A percentile compares a stretch with the other conserved stretches of the same genome.
Evolutionary conservation across 1,140 invertebrate genomes (phyloP).

Genomic region (Drosophila ambigua): DNA sequence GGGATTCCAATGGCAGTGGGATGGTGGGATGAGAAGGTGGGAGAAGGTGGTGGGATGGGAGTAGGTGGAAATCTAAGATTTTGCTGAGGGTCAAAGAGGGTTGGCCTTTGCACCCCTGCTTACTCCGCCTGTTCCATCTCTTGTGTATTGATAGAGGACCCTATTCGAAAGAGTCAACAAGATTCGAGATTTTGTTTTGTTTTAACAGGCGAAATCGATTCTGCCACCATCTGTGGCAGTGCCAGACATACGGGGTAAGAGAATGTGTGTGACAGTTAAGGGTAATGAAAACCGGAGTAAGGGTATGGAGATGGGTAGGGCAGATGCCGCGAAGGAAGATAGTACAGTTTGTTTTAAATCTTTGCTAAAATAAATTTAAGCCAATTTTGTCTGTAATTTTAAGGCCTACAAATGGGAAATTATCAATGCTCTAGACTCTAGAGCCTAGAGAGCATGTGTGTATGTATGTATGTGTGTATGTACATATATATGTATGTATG

Average conservation of each 20-base stretch:
- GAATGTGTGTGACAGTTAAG: slow-evolving; percentile 4
- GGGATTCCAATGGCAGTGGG: too few species aligned
- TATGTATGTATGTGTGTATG: too few species aligned
- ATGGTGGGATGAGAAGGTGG: too few species aligned
- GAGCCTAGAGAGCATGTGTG: too few species aligned
- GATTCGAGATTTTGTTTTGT: slow-evolving; percentile 24
- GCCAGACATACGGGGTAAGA: too few species aligned
- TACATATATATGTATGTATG: too few species aligned
- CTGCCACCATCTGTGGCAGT: slow-evolving; percentile 6
- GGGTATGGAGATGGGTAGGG: background rate
- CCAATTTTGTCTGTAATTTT: too few species aligned
- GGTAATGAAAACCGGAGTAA: background rate
- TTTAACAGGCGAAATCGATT: slow-evolving; percentile 27
- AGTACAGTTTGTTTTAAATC: background rate
- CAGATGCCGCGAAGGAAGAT: background rate
- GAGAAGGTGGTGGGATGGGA: too few species aligned
- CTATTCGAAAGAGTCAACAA: slow-evolving; percentile 29
- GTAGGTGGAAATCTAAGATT: too few species aligned
- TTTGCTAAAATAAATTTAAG: background rate
- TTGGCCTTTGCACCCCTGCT: slow-evolving; percentile 12
- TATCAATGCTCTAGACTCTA: too few species aligned
- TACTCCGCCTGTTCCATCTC: background rate
- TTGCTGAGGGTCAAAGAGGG: background rate
- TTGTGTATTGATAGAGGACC: slow-evolving; percentile 15
- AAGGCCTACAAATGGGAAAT: too few species aligned